phyloP scores from a whole-genome alignment of 2,797 vertebrate species.

The Gadopsis bispinosus region DNA sequence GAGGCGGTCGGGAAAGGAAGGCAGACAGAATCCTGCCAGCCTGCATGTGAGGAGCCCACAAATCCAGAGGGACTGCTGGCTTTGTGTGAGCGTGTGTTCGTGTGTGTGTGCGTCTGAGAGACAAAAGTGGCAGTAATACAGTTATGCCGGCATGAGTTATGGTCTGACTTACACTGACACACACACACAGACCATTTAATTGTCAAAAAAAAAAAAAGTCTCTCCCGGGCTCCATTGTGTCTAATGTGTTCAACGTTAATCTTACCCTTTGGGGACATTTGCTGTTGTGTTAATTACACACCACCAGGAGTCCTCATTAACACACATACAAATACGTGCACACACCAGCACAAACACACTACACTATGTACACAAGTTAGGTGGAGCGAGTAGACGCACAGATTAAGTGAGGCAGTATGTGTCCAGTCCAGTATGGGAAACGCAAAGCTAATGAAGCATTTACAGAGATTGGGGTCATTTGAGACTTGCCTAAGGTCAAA shows the following conservation, averaged over 20 bases:
- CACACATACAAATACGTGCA: slow-evolving; percentile 71
- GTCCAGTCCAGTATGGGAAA: slow-evolving; percentile 45
- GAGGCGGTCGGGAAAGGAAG: slow-evolving; percentile 71
- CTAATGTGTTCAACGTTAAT: slow-evolving; percentile 86
- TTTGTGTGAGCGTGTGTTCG: slow-evolving; percentile 62
- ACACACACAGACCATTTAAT: slow-evolving; percentile 72
- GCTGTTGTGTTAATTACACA: slow-evolving; percentile 87
- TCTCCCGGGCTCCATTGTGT: slow-evolving; percentile 83
- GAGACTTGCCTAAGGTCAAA: slow-evolving; percentile 67
- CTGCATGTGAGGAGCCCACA: slow-evolving; percentile 73
- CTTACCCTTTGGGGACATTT: slow-evolving; percentile 86
- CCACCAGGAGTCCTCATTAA: slow-evolving; percentile 85
- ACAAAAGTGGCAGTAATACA: slow-evolving; percentile 72
- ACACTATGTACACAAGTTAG: slow-evolving; percentile 62
- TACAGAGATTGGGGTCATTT: slow-evolving; percentile 61
- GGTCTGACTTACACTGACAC: slow-evolving; percentile 70
- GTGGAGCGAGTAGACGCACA: slow-evolving; percentile 37
- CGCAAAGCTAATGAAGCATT: slow-evolving; percentile 72
- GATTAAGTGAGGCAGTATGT: slow-evolving; percentile 46
- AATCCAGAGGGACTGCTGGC: slow-evolving; percentile 79
- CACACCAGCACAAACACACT: slow-evolving; percentile 53
- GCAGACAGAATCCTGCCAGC: slow-evolving; percentile 78
- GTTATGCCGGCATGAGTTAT: slow-evolving; percentile 76
- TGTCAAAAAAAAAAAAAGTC: slow-evolving; percentile 69
- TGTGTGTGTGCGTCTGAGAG: slow-evolving; percentile 39